A percentile compares a stretch with the other conserved stretches of the same genome.
Conservation (phyloP, 2,888 invertebrate genomes). For the Mythimna loreyi region DNA sequence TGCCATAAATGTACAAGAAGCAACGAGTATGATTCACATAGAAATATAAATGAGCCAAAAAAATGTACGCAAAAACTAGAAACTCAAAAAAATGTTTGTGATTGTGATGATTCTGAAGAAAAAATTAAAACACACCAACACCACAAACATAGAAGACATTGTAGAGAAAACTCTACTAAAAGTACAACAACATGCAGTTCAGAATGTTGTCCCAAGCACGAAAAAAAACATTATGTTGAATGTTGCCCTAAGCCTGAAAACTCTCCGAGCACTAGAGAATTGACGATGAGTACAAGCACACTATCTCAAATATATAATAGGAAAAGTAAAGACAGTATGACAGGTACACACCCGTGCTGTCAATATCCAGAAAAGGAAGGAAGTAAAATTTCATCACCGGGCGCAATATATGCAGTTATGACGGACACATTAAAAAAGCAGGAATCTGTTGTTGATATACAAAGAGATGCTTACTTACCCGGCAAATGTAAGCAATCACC, state of each 20-base stretch:
- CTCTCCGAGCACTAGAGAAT: background rate
- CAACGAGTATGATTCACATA: background rate
- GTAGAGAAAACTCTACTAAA: background rate
- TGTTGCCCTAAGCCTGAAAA: background rate
- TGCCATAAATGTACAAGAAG: background rate
- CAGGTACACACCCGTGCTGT: no score
- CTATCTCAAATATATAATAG: background rate
- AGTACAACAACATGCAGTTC: constrained; percentile 2
- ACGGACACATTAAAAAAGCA: background rate
- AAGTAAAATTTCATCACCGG: constrained; percentile 1
- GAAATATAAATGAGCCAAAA: background rate
- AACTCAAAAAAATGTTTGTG: background rate
- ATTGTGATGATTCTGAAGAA: no score
- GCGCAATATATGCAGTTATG: background rate
- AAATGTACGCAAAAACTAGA: background rate
- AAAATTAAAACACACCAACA: background rate
- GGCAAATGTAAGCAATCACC: no score
- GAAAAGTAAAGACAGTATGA: background rate
- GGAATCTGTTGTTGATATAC: background rate
- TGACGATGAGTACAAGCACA: background rate
- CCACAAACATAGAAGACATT: no score
- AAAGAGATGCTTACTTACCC: constrained; percentile 5
- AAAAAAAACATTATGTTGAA: background rate
- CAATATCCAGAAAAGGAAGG: background rate
- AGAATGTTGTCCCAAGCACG: background rate